These are phyloP conservation scores for Rhinolophus ferrumequinum DNA, from an alignment of 2,113 vertebrate genomes.

Conservation along the genomic window DNA sequence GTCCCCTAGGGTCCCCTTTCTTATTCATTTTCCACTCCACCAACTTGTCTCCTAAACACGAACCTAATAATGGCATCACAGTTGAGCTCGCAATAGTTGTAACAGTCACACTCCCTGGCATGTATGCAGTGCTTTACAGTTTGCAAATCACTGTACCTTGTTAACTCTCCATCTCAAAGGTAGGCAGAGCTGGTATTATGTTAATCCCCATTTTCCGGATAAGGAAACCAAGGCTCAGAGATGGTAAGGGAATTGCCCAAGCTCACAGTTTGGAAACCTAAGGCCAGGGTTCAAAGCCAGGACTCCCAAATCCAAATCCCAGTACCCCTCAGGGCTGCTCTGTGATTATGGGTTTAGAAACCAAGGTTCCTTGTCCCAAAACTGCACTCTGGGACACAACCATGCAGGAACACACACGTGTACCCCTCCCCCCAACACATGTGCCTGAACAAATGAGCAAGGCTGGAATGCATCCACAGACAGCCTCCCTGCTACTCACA, in stretches of 20 bases:
- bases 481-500: not conserved
- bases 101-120: not conserved
- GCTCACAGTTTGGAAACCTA: constrained; percentile 50
- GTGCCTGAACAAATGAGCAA: not conserved
- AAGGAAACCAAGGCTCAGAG: constrained; percentile 54
- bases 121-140: not conserved
- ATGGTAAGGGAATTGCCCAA: constrained; percentile 8
- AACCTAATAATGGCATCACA: not conserved
- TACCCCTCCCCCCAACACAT: not conserved
- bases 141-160: not conserved
- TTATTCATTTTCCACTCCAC: not conserved
- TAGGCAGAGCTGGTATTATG: constrained; percentile 41
- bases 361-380: not conserved
- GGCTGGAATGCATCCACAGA: not conserved
- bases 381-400: not conserved
- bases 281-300: constrained; percentile 50
- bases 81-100: not conserved
- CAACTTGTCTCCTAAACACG: not conserved
- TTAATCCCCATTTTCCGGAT: constrained; percentile 72
- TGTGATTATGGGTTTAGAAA: not conserved
- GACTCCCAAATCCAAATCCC: constrained; percentile 42
- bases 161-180: constrained; percentile 43
- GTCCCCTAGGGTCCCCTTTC: not conserved
- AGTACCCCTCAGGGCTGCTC: not conserved
- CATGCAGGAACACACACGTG: not conserved